These are phyloP conservation scores for Dendroctonus valens DNA, from an alignment of 1,140 invertebrate genomes.

Conservation along the genomic window DNA sequence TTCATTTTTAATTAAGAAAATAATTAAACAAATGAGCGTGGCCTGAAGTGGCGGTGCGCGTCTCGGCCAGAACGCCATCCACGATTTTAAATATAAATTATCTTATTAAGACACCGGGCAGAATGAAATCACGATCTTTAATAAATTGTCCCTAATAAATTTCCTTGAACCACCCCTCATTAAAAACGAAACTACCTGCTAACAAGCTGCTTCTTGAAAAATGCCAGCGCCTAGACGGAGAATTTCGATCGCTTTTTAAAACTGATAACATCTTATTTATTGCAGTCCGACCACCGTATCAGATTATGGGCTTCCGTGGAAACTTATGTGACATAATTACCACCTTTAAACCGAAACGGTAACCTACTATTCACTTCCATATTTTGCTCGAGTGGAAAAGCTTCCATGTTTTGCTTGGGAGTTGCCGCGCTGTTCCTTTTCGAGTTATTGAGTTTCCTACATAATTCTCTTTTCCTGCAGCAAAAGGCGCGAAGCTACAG, in stretches of 20 bases:
- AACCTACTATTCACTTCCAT: neutral
- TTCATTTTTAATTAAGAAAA: constrained; percentile 23
- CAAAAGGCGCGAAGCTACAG: constrained; percentile 15
- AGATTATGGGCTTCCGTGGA: constrained; percentile 10
- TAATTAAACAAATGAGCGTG: constrained; percentile 23
- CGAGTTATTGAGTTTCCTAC: constrained; percentile 10
- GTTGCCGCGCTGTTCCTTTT: neutral
- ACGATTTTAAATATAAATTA: constrained; percentile 31
- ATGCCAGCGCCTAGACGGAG: constrained; percentile 10
- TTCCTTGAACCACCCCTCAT: constrained; percentile 26
- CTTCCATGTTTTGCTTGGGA: too few species aligned
- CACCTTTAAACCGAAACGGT: neutral
- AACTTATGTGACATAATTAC: constrained; percentile 18
- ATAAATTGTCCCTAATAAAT: constrained; percentile 26
- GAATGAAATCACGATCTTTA: constrained; percentile 26
- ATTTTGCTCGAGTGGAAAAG: neutral
- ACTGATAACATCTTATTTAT: constrained; percentile 23
- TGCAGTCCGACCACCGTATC: constrained; percentile 3
- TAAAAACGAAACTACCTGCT: constrained; percentile 21
- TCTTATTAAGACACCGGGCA: constrained; percentile 21
- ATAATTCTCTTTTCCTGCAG: constrained; percentile 13
- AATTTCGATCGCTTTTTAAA: constrained; percentile 25
- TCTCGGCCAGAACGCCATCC: constrained; percentile 9
- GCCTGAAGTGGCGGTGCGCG: constrained; percentile 4
- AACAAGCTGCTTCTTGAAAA: constrained; percentile 23